A percentile compares a stretch with the other conserved stretches of the same genome.
Evolutionary conservation across 2,888 invertebrate species (phyloP).

Genomic region (Napeogenes inachia): DNA sequence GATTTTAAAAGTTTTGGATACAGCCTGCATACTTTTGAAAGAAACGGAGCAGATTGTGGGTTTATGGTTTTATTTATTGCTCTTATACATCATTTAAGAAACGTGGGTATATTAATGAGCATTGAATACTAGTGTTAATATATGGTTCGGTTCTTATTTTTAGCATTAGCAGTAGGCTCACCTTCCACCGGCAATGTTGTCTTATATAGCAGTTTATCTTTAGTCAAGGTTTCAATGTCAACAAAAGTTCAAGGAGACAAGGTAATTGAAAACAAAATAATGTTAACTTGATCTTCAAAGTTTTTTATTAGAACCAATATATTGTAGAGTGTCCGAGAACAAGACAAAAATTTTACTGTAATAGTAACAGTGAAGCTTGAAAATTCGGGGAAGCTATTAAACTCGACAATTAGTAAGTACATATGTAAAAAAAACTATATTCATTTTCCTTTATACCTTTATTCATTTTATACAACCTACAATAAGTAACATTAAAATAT

Average conservation of each 20-base stretch:
- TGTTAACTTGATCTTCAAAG: background rate
- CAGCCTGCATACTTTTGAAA: slow-evolving; percentile 47
- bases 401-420: slow-evolving; percentile 43
- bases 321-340: slow-evolving; percentile 45
- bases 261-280: slow-evolving; percentile 31
- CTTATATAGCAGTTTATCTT: slow-evolving; percentile 46
- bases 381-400: slow-evolving; percentile 32
- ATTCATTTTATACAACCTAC: no score
- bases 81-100: no score
- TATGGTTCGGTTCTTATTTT: slow-evolving; percentile 16
- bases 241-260: slow-evolving; percentile 34
- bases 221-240: slow-evolving; percentile 40
- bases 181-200: slow-evolving; percentile 40
- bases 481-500: no score
- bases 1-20: slow-evolving; percentile 42
- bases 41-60: slow-evolving; percentile 51
- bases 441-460: no score
- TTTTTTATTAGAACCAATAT: slow-evolving; percentile 1
- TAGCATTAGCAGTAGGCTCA: slow-evolving; percentile 54
- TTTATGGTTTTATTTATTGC: background rate
- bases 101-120: no score
- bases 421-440: background rate
- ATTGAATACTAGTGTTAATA: no score
- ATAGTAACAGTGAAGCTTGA: slow-evolving; percentile 38
- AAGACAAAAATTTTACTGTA: slow-evolving; percentile 37